These are phyloP conservation scores for Phoenicopterus ruber DNA, from an alignment of 2,113 vertebrate genomes.

Conservation along the genomic window DNA sequence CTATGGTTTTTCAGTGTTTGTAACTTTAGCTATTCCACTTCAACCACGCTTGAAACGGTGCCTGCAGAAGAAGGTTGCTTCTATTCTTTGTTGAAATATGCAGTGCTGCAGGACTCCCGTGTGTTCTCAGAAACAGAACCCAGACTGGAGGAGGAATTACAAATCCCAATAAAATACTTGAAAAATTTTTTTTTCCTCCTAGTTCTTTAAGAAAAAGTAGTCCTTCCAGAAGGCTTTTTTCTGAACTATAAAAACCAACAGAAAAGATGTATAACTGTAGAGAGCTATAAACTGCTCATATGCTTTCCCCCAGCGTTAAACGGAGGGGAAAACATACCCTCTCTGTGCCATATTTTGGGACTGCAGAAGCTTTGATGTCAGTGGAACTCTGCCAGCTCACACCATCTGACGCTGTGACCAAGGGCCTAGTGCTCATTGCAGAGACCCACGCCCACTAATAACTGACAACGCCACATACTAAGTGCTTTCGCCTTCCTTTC, in stretches of 20 bases:
- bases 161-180: not conserved
- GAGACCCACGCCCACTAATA: not conserved
- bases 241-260: not conserved
- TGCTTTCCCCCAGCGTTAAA: not conserved
- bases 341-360: not conserved
- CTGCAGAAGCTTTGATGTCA: not conserved
- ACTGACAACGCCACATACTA: not conserved
- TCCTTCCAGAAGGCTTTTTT: not conserved
- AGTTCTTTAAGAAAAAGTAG: not conserved
- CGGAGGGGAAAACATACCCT: not conserved
- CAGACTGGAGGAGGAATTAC: not conserved
- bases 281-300: not conserved
- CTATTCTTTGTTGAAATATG: not conserved
- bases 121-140: not conserved
- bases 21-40: not conserved
- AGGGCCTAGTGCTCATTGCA: accelerated
- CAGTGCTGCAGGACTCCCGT: not conserved
- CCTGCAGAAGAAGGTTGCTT: not conserved
- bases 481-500: not conserved
- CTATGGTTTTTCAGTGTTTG: not conserved
- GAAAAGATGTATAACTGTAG: not conserved
- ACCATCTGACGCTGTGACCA: not conserved
- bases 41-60: not conserved
- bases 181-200: not conserved
- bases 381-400: not conserved